Evolutionary conservation across 2,888 invertebrate species (phyloP).

Genomic region (Nineta flava): DNA sequence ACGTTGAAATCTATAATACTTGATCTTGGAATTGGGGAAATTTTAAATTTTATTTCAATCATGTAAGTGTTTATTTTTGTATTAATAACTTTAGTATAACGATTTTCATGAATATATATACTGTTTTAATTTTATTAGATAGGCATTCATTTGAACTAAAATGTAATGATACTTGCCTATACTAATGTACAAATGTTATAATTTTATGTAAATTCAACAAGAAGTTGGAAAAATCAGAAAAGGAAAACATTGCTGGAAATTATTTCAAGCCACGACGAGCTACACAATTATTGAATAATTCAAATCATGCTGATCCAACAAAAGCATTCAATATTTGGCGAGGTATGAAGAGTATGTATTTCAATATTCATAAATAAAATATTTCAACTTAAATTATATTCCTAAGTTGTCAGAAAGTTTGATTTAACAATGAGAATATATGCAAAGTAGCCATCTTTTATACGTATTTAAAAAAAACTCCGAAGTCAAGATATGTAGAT

Average conservation of each 20-base stretch:
- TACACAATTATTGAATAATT: constrained; percentile 39
- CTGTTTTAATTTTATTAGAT: too few relatives aligned
- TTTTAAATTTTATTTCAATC: too few relatives aligned
- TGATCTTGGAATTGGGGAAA: too few relatives aligned
- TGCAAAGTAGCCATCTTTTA: background rate
- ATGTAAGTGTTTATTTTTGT: too few relatives aligned
- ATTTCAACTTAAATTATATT: too few relatives aligned
- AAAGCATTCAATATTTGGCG: constrained; percentile 36
- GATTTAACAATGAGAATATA: too few relatives aligned
- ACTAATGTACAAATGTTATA: too few relatives aligned
- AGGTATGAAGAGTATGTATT: constrained; percentile 22
- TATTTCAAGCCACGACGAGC: constrained; percentile 57
- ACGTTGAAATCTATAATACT: too few relatives aligned
- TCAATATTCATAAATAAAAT: background rate
- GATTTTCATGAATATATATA: constrained; percentile 10
- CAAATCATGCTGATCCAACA: constrained; percentile 32
- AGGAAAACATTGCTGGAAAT: constrained; percentile 47
- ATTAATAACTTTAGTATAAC: background rate
- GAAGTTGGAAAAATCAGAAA: constrained; percentile 35
- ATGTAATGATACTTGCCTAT: too few relatives aligned
- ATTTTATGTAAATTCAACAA: constrained; percentile 15
- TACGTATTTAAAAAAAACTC: background rate
- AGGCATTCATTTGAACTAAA: too few relatives aligned
- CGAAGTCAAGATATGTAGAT: background rate
- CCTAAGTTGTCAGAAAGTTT: too few relatives aligned